Evolutionary conservation across 1,140 invertebrate genomes (phyloP), one percentile per base, ranked within the genome.

Genomic region (Pseudachorutes palmiensis): DNA sequence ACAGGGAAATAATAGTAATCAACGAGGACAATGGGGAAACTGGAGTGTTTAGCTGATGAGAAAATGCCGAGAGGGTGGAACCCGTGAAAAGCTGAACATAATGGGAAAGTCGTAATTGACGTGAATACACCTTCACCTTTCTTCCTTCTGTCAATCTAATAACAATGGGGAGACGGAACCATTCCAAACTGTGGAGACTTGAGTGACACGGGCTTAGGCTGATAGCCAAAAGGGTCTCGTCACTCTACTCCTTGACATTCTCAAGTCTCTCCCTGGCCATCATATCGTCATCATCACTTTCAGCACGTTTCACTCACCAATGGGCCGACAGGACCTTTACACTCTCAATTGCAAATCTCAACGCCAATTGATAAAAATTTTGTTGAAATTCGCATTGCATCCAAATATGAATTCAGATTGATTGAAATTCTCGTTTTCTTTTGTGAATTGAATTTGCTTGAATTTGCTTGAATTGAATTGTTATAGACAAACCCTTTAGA

Each of bases 1-100:
- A 55, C 3, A 26, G 24, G 51, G 24, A 55, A 55, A 55, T 55
- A 14, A 55, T 55, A 55, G 51, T 55, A 55, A 55, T 55, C 51
- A 55, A 19, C 24, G 51, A 19, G 36, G 24, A 55, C 51, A 55
- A 55, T 16, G 51, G 51, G 24, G 51, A 26, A 55, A 55, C 14
- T 55, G 51, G 51, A 55, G 51, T 55, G 51, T 14, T 55, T 55
- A 55, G 51, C 24, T 55, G 51, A 55, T 55, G 51, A 55, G 51
- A 26, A 16, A 55, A 55, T 16, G 51, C 12, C 5, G 51, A 26
- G 51, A 14, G 24, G 51, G 51, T 12, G 24, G 24, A 22, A 45
- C 5, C 5, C 5, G 36, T 9, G 36, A 41, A 41, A 41, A 41
- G 36, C 36, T 19, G 36, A 55, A 55, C 51, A 55, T 55, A 55